Evolutionary conservation across 2,888 invertebrate species (phyloP), one percentile per base, ranked within the genome.

Genomic region (Lacanobia oleracea): DNA sequence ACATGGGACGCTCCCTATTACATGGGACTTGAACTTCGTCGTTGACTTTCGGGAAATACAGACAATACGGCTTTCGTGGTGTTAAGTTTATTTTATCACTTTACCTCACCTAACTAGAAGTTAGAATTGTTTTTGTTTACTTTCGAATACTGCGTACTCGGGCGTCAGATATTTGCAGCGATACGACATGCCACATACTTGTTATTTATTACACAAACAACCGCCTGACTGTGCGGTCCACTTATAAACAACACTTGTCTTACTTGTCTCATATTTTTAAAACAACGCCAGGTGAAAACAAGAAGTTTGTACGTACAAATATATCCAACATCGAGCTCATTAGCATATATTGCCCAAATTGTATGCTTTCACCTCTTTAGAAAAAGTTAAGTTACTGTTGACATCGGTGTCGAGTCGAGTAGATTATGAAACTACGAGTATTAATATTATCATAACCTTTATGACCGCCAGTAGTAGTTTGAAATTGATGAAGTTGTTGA

Each of bases 191-290:
- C 10, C n/a, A 48, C n/a, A 45, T 40, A 43, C 33, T 21, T 53
- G n/a, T 61, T 62, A 70, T 75, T 75, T 27, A 70, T 12, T 51
- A 37, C 10, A 53, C 57, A 63, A 75, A 78, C 40, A 70, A 61
- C 14, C 21, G 12, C 16, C n/a, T 40, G 45, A 27, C 62, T 70
- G 23, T 37, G 14, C 56, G 50, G 57, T 63, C 21, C 7, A 62
- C 53, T 78, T 48, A 27, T 45, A 78, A 78, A 78, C 75, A 63
- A 70, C 77, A 69, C 33, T 21, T 14, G 56, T 70, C n/a, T 62
- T 37, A 21, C 56, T 33, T 43, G 50, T 53, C 63, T 63, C 14
- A n/a, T n/a, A n/a, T n/a, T n/a, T n/a, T 68, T 57, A 51, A n/a
- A 21, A 33, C 37, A 66, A 16, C 27, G 69, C 56, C 61, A 21